A percentile compares a stretch with the other conserved stretches of the same genome.
These are phyloP conservation scores for Thymelicus acteon DNA, from an alignment of 2,888 invertebrate genomes.

Conservation along the genomic window DNA sequence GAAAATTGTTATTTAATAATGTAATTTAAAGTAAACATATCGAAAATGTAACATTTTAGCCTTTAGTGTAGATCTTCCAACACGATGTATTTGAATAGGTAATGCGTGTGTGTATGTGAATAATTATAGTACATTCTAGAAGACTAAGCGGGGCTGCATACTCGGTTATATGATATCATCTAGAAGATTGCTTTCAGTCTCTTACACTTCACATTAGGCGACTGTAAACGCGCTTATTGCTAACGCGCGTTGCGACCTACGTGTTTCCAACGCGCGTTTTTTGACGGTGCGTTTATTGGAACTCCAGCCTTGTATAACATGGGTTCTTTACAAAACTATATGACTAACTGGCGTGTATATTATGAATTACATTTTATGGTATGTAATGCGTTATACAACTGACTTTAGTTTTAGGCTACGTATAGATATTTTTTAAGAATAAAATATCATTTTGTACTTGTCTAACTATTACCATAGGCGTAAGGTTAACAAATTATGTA, in stretches of 20 bases:
- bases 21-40: slow-evolving; percentile 79
- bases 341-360: slow-evolving; percentile 66
- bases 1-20: slow-evolving; percentile 72
- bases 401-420: slow-evolving; percentile 80
- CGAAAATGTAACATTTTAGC: slow-evolving; percentile 80
- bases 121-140: slow-evolving; percentile 49
- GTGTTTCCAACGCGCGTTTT: background rate
- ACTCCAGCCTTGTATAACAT: slow-evolving; percentile 47
- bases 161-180: slow-evolving; percentile 26
- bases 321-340: slow-evolving; percentile 53
- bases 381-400: slow-evolving; percentile 75
- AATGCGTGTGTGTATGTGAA: slow-evolving; percentile 63
- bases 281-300: slow-evolving; percentile 29
- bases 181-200: slow-evolving; percentile 42
- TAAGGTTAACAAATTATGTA: slow-evolving; percentile 83
- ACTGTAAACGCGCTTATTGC: slow-evolving; percentile 25
- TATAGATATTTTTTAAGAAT: slow-evolving; percentile 76
- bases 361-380: slow-evolving; percentile 56
- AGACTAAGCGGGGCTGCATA: slow-evolving; percentile 22
- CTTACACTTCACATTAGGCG: slow-evolving; percentile 26
- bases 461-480: slow-evolving; percentile 81
- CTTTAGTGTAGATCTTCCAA: slow-evolving; percentile 83
- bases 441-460: slow-evolving; percentile 85
- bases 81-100: slow-evolving; percentile 60
- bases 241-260: slow-evolving; percentile 20